Evolutionary conservation across 2,888 invertebrate species (phyloP).

Genomic region (Steinernema hermaphroditum): DNA sequence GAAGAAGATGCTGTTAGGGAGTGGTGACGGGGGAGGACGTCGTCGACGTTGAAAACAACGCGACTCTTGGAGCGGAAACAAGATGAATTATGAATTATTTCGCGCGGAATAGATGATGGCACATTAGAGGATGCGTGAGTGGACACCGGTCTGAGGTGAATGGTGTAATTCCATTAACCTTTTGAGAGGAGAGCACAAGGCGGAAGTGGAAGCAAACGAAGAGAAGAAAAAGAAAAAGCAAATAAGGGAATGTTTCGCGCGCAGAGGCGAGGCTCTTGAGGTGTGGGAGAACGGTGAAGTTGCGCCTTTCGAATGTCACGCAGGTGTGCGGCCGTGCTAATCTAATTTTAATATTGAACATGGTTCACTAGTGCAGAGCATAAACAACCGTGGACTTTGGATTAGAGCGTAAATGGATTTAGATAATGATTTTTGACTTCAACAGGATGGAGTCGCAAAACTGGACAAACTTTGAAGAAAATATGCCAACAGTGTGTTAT

Average conservation of each 20-base stretch:
- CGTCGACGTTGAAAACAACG: background rate
- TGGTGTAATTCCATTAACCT: slow-evolving; percentile 1
- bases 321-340: too few relatives aligned
- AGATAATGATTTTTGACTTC: too few relatives aligned
- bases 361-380: too few relatives aligned
- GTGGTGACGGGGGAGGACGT: background rate
- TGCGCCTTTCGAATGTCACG: too few relatives aligned
- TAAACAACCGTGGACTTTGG: too few relatives aligned
- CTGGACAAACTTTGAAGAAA: too few relatives aligned
- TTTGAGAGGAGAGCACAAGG: background rate
- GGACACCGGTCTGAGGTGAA: slow-evolving; percentile 10
- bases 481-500: too few relatives aligned
- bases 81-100: slow-evolving; percentile 26
- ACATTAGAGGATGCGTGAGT: background rate
- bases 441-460: too few relatives aligned
- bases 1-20: background rate
- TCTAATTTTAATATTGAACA: too few relatives aligned
- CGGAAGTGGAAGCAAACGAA: background rate
- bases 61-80: slow-evolving; percentile 14
- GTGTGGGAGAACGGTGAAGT: background rate
- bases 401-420: too few relatives aligned
- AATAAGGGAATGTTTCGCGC: background rate
- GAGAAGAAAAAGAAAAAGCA: background rate
- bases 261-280: background rate
- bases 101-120: slow-evolving; percentile 16